phyloP scores from a whole-genome alignment of 2,113 vertebrate genomes.

The Camelus bactrianus region DNA sequence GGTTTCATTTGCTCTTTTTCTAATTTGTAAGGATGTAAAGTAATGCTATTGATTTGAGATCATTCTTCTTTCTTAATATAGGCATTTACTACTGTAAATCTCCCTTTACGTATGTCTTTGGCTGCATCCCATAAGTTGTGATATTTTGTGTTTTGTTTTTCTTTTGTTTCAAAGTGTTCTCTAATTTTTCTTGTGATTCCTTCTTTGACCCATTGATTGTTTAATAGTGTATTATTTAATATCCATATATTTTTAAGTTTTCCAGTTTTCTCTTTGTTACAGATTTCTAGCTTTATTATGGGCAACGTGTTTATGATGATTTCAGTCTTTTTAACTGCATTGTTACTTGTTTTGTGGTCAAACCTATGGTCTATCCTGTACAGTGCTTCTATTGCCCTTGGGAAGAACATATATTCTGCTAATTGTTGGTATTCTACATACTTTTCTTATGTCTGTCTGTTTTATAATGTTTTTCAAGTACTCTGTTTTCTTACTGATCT shows the following conservation, averaged over 20 bases:
- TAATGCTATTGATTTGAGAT: background rate
- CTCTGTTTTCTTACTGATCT: too few species aligned
- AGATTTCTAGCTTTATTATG: background rate
- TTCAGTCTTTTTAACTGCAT: background rate
- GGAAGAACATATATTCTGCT: background rate
- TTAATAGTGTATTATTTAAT: background rate
- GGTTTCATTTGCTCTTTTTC: background rate
- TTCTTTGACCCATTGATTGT: background rate
- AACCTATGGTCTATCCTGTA: background rate
- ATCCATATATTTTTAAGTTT: too few species aligned
- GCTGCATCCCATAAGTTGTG: background rate
- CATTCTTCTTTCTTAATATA: background rate
- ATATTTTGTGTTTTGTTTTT: background rate
- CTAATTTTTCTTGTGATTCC: background rate
- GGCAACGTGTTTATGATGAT: background rate
- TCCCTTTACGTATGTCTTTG: background rate
- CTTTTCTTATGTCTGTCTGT: too few species aligned
- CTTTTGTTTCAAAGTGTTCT: background rate
- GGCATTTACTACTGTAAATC: background rate
- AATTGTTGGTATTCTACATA: background rate
- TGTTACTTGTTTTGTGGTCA: background rate
- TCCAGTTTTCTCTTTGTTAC: background rate
- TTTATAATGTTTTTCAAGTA: too few species aligned
- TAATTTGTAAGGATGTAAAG: background rate
- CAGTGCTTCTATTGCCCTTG: background rate